A percentile compares a stretch with the other conserved stretches of the same genome.
These are phyloP conservation scores for Eulemur rubriventer DNA, from an alignment of 2,797 vertebrate species.

Conservation along the genomic window DNA sequence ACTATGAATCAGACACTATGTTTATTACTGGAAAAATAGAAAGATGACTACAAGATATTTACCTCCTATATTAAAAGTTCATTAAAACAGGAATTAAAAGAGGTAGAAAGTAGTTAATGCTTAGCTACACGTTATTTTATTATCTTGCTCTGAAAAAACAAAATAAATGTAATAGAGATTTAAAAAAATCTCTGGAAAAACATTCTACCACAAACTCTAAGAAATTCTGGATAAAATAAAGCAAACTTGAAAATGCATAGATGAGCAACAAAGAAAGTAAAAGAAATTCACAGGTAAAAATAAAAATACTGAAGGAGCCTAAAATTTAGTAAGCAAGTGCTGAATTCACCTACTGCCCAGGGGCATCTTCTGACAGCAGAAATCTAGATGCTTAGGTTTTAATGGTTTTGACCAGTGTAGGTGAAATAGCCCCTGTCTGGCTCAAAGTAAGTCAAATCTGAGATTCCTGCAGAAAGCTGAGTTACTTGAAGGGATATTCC, in stretches of 20 bases:
- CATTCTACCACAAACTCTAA: neutral
- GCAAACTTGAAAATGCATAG: neutral
- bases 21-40: neutral
- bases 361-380: neutral
- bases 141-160: neutral
- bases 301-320: neutral
- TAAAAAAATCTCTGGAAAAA: neutral
- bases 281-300: neutral
- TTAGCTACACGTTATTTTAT: neutral
- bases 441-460: neutral
- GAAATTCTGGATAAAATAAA: conserved; percentile 15
- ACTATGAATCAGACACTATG: neutral
- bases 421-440: neutral
- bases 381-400: neutral
- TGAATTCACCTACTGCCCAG: neutral
- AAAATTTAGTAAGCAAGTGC: neutral
- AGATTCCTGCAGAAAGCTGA: neutral
- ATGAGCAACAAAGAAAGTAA: neutral
- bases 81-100: neutral
- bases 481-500: neutral
- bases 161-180: neutral
- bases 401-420: neutral
- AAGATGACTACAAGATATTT: neutral
- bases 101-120: neutral
- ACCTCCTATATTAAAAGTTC: neutral